Evolutionary conservation across 2,888 invertebrate genomes (phyloP), one percentile per base, ranked within the genome.

Genomic region (Caenorhabditis sp.): DNA sequence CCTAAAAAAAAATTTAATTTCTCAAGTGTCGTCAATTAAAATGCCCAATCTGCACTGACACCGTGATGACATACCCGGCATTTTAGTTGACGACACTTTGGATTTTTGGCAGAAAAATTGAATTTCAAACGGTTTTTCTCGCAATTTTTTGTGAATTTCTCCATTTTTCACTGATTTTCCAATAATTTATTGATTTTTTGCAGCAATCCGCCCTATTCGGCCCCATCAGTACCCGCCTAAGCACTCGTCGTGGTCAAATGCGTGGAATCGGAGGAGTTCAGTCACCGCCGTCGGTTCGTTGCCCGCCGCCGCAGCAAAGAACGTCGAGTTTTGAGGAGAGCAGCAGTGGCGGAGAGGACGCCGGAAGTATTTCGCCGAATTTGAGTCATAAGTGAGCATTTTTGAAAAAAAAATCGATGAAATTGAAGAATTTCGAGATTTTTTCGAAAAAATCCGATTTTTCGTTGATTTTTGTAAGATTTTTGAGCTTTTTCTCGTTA

Each of bases 121-220:
- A 47, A 47, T 47, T 47, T 6, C 40, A 13, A 11, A 11, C 40
- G 13, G 13, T 2, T 40, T 50, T 50, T 18, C 50, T 2, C 2
- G 3, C 2, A 13, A 20, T 50, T 50, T 50, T 18, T 11, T 20
- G 18, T 2, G 15, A 44, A 44, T 3, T 6, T 44, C 15, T 13
- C n/a, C 5, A n/a, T 44, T 44, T 44, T 44, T 32, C 32, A 32
- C 9, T 32, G 13, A 11, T 40, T 40, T 20, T 47, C 47, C 40
- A 15, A 5, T 3, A 9, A 13, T 3, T 9, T 40, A 15, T 47
- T 20, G 5, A 47, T 18, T 64, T 28, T 32, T 80, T 80, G 40
- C 81, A 81, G 81, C 76, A 81, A 77, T 65, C 61, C n/a, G 76
- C 70, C 5, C 70, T 81, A 26, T 81, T 81, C 50, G 76, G 81